Percentiles rank a stretch among this genome's conserved stretches.
Evolutionary conservation across 37 sponge, comb jelly and placozoan species (phyloP).

Genomic region (Theonella swinhoei): DNA sequence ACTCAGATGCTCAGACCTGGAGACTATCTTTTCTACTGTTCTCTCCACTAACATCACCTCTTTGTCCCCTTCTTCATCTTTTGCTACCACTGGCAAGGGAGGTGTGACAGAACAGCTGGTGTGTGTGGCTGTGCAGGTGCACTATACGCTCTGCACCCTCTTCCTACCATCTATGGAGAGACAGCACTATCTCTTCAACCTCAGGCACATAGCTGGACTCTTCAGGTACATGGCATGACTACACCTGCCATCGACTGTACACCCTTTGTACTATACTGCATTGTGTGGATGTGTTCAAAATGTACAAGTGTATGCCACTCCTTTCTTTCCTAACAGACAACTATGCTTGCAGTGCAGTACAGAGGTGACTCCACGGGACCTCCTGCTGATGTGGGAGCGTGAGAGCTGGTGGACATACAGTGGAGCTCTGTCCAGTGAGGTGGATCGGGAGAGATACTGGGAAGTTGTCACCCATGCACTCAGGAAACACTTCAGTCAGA

Average conservation of each 20-base stretch:
- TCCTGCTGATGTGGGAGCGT: constrained; percentile 74
- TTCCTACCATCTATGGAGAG: constrained; percentile 48
- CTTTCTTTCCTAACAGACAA: constrained; percentile 7
- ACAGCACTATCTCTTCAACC: constrained; percentile 57
- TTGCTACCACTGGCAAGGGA: neutral
- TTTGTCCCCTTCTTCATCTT: neutral
- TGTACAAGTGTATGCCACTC: neutral
- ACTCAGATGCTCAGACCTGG: neutral
- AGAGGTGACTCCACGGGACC: constrained; percentile 19
- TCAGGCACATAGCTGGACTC: constrained; percentile 31
- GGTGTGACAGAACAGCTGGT: constrained; percentile 13
- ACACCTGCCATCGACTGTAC: no score
- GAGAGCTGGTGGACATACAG: constrained; percentile 79
- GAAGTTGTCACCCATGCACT: constrained; percentile 68
- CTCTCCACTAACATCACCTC: constrained; percentile 11
- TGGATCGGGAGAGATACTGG: constrained; percentile 84
- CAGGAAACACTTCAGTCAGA: constrained; percentile 78
- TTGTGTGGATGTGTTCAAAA: no score
- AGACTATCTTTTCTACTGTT: neutral
- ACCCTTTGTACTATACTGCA: no score
- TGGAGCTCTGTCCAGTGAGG: constrained; percentile 56
- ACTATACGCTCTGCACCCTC: constrained; percentile 17
- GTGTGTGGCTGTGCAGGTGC: constrained; percentile 41
- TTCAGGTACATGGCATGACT: constrained; percentile 33
- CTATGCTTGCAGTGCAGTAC: neutral